Conservation (phyloP, 2,888 invertebrate species). For the Drosophila prolongata region DNA sequence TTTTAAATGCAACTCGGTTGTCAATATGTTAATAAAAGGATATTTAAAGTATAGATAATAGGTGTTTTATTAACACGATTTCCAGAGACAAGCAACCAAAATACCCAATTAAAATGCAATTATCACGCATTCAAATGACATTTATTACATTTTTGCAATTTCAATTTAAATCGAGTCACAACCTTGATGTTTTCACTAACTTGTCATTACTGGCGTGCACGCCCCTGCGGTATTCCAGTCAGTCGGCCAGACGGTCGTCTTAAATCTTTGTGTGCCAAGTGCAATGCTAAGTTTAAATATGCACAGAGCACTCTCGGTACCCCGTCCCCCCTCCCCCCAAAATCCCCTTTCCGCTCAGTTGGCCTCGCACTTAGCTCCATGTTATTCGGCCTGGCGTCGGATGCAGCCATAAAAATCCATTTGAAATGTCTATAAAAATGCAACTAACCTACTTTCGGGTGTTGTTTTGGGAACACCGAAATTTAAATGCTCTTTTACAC, state of each 20-base stretch:
- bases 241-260: conserved; percentile 40
- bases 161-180: conserved; percentile 18
- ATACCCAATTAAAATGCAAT: background rate
- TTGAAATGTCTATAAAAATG: conserved; percentile 52
- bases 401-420: conserved; percentile 67
- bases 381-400: conserved; percentile 36
- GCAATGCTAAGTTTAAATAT: conserved; percentile 58
- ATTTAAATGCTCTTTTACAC: conserved; percentile 17
- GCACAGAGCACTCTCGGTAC: conserved; percentile 14
- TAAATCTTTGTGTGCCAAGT: conserved; percentile 57
- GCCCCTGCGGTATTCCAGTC: conserved; percentile 28
- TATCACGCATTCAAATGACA: conserved; percentile 1
- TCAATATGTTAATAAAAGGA: too few species aligned
- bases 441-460: conserved; percentile 59
- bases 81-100: background rate
- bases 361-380: conserved; percentile 33
- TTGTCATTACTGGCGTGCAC: conserved; percentile 30
- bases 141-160: conserved; percentile 7
- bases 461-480: conserved; percentile 10
- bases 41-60: too few species aligned
- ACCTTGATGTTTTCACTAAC: conserved; percentile 24
- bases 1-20: too few species aligned
- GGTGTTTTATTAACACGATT: background rate
- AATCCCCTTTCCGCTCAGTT: conserved; percentile 9
- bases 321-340: conserved; percentile 4